Evolutionary conservation across 2,113 vertebrate genomes (phyloP).

Genomic region (Salminus brasiliensis): DNA sequence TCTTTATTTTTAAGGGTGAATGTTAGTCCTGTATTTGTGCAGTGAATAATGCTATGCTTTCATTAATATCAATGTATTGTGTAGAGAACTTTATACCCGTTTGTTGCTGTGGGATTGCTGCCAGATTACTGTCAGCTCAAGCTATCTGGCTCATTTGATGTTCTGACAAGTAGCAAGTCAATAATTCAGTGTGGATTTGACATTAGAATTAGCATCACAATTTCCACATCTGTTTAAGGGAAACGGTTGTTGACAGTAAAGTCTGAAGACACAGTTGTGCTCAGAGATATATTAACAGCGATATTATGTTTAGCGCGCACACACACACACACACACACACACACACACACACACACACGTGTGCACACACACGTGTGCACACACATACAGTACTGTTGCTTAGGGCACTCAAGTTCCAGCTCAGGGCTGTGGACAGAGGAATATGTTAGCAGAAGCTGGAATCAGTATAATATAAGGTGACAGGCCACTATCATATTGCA

Average conservation of each 20-base stretch:
- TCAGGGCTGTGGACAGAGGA: conserved; percentile 19
- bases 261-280: not conserved
- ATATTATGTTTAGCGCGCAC: conserved; percentile 19
- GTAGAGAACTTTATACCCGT: conserved; percentile 19
- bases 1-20: not conserved
- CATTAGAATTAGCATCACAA: conserved; percentile 38
- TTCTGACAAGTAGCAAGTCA: conserved; percentile 35
- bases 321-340: conserved; percentile 23
- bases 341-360: not conserved
- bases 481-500: conserved; percentile 41
- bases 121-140: conserved; percentile 13
- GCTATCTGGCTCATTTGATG: conserved; percentile 6
- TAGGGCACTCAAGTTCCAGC: not conserved
- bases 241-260: conserved; percentile 52
- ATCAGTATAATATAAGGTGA: conserved; percentile 33
- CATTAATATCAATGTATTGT: conserved; percentile 1
- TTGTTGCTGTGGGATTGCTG: conserved; percentile 8
- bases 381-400: not conserved
- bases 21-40: not conserved
- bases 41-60: conserved; percentile 21
- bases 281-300: conserved; percentile 9
- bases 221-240: conserved; percentile 37
- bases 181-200: conserved; percentile 62
- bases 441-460: conserved; percentile 22
- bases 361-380: too few species aligned